Evolutionary conservation across 2,113 vertebrate species (phyloP).

Genomic region (Oxyruncus cristatus): DNA sequence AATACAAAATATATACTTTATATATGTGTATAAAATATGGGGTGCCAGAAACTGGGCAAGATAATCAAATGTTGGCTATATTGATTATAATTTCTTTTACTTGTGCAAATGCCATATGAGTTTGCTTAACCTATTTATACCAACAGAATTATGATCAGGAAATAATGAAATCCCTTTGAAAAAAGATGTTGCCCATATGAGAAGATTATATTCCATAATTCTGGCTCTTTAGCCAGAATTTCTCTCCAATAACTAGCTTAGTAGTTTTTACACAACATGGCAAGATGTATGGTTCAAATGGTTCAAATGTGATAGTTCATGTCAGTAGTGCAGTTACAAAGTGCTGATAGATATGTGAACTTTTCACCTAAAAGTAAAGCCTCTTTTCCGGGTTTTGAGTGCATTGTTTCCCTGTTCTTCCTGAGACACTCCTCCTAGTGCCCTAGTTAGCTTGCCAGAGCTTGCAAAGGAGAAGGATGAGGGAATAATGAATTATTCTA

Average conservation of each 20-base stretch:
- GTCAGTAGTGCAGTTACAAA: constrained; percentile 23
- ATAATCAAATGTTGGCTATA: not conserved
- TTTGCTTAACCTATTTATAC: not conserved
- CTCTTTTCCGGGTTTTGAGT: constrained; percentile 60
- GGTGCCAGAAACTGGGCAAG: not conserved
- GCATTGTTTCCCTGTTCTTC: constrained; percentile 55
- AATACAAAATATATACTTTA: not conserved
- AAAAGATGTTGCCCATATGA: not conserved
- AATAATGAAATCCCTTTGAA: not conserved
- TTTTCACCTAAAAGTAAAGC: constrained; percentile 67
- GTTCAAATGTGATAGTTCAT: constrained; percentile 1
- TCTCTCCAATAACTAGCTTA: not conserved
- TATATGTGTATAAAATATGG: not conserved
- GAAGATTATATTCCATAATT: constrained; percentile 20
- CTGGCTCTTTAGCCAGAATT: not conserved
- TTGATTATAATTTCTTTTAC: not conserved
- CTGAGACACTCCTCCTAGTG: constrained; percentile 38
- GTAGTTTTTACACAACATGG: constrained; percentile 7
- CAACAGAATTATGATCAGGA: constrained; percentile 35
- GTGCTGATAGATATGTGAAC: constrained; percentile 51
- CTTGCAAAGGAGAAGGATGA: constrained; percentile 52
- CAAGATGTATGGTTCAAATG: not conserved
- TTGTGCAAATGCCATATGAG: not conserved
- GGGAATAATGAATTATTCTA: constrained; percentile 56
- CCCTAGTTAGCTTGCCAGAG: constrained; percentile 61